Conservation (phyloP, 1,140 invertebrate genomes). For the Eupristina koningsbergeri region DNA sequence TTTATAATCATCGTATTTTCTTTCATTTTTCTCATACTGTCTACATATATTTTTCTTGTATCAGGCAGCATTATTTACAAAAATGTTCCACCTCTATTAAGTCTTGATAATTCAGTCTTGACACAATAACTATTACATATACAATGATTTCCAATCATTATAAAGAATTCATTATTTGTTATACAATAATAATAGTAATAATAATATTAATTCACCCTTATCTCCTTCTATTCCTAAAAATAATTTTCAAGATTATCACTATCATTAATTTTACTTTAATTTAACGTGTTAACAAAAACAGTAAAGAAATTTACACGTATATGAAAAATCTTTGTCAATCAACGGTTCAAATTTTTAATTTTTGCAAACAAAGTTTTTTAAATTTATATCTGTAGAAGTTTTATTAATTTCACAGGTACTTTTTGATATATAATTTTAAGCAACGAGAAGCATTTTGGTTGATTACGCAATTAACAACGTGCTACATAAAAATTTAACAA, state of each 20-base stretch:
- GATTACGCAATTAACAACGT: conserved; percentile 23
- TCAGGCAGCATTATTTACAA: conserved; percentile 69
- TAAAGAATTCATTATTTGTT: conserved; percentile 50
- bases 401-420: conserved; percentile 45
- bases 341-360: conserved; percentile 46
- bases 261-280: conserved; percentile 43
- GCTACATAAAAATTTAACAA: conserved; percentile 25
- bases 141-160: conserved; percentile 59
- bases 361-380: conserved; percentile 37
- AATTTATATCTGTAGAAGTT: conserved; percentile 17
- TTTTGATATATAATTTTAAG: conserved; percentile 33
- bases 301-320: conserved; percentile 37
- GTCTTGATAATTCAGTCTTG: conserved; percentile 71
- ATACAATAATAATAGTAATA: conserved; percentile 51
- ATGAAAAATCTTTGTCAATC: conserved; percentile 45
- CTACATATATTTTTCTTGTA: conserved; percentile 64
- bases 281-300: conserved; percentile 50
- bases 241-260: conserved; percentile 43
- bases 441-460: conserved; percentile 31
- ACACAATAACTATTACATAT: conserved; percentile 67
- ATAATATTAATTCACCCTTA: conserved; percentile 54
- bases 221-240: conserved; percentile 49
- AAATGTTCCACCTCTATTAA: conserved; percentile 68
- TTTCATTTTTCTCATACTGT: conserved; percentile 60
- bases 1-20: conserved; percentile 43